Base-by-base conservation (phyloP, 1,140 invertebrate species). In the Argopecten irradians region DNA sequence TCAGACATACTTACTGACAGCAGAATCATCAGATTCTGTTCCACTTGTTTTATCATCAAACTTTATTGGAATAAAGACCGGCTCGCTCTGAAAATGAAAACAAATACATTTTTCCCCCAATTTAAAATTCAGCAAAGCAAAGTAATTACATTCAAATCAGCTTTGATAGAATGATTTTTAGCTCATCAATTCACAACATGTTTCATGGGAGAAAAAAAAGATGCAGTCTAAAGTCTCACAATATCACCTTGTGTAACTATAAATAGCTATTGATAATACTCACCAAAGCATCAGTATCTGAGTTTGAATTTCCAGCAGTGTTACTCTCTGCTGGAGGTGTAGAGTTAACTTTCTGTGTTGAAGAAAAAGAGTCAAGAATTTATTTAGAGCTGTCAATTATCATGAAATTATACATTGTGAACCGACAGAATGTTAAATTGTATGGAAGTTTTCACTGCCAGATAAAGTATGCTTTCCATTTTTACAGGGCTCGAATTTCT, bases 31-130 rank as follows among this genome's bases (percentile, higher is more conserved):
- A 92, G 97, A 98, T 94, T 98, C 98, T 71, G 97, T 97, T 41
- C 97, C 97, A 86, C 97, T 98, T 39, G 96, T 96, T 83, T 96
- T 95, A 91, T 97, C 97, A 35, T 97, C 96, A 87, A 97, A 97
- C 95, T 98, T 97, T 85, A 98, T 97, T 86, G 98, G 98, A 88
- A 98, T 97, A 96, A 97, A 98, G 11, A 97, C 97, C 83, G 98
- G 97, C 94, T 98, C 97, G 94, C 98, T 97, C 97, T 98, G 93
- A 34, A 96, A 96, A 87, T 36, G 19, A 85, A 88, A 91, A 90
- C n/a, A 41, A 83, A 71, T 82, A 82, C n/a, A 11, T 3, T 82
- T 22, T 34, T 14, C n/a, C n/a, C n/a, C 1, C 32, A 35, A 16
- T 14, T 83, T 2, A 83, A 11, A 83, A 28, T n/a, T 36, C n/a